Evolutionary conservation across 2,113 vertebrate genomes (phyloP), one percentile per base, ranked within the genome.

Genomic region (Archocentrus centrarchus): DNA sequence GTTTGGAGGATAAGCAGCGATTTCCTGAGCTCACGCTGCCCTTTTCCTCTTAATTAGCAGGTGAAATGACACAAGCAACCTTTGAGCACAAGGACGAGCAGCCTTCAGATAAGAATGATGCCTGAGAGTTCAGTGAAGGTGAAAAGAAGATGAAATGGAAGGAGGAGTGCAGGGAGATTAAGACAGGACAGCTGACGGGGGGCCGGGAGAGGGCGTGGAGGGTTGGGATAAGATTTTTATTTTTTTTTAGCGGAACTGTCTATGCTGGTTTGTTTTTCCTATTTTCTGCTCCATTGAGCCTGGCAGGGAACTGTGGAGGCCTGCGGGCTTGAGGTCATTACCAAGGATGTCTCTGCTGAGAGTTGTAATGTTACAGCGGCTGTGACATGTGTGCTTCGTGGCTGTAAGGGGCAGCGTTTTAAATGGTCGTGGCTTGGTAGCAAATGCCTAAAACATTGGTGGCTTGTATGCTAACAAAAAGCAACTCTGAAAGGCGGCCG

Each of bases 221-320:
- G 55, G 22, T n/a, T 20, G 30, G 77, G 63, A 81, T 57, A 27
- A 50, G 75, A 70, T 9, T 6, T 24, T 47, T 44, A 4, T 15
- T 47, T 75, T 83, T n/a, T 79, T 55, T 81, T n/a, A 75, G 47
- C 79, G 24, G 30, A 73, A 39, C 68, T 60, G 44, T 55, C 79
- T 83, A 59, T 73, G 58, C 82, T 79, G 60, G 68, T 87, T 82
- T 88, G 82, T 80, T 93, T 92, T 91, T 91, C 87, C 85, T 60
- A 91, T 93, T 94, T 93, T 91, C 89, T 86, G 87, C 91, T 90
- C 77, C 85, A 86, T 83, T 86, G 90, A 87, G 82, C 85, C 79
- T 84, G 53, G 81, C 87, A 80, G 86, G 90, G 58, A 78, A 61
- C 55, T 37, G 79, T 27, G 55, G 80, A 76, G 79, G 59, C 66